These are phyloP conservation scores for Leuciscus idus DNA, from an alignment of 2,113 vertebrate species.

Conservation along the genomic window DNA sequence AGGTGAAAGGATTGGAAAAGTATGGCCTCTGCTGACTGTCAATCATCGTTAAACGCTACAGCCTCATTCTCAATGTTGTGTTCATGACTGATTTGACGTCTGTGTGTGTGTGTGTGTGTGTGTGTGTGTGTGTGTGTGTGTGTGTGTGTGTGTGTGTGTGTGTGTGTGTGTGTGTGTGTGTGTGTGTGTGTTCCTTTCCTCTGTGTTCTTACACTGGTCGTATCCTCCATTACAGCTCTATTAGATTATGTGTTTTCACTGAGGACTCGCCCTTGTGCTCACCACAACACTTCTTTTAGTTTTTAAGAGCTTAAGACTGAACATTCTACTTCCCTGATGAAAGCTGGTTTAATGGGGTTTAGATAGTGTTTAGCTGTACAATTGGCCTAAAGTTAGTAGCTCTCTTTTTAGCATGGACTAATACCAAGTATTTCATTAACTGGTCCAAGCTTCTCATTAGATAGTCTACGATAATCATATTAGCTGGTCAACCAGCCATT, in stretches of 20 bases:
- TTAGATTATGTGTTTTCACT: conserved; percentile 9
- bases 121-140: not conserved
- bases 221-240: not conserved
- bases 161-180: not conserved
- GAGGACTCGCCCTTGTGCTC: not conserved
- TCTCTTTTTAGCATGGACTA: no score
- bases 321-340: not conserved
- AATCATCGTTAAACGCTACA: not conserved
- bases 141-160: not conserved
- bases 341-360: not conserved
- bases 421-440: not conserved
- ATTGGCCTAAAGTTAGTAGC: not conserved
- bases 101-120: not conserved
- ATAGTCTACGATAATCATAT: not conserved
- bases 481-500: not conserved
- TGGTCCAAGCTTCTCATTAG: not conserved
- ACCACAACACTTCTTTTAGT: conserved; percentile 1
- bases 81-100: conserved; percentile 9
- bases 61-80: conserved; percentile 2
- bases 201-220: not conserved
- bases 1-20: not conserved
- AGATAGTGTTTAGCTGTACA: not conserved
- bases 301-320: not conserved
- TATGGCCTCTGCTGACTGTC: conserved; percentile 21
- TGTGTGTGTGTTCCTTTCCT: not conserved